Evolutionary conservation across 2,113 vertebrate genomes (phyloP).

Genomic region (Mormyrus iriodes): DNA sequence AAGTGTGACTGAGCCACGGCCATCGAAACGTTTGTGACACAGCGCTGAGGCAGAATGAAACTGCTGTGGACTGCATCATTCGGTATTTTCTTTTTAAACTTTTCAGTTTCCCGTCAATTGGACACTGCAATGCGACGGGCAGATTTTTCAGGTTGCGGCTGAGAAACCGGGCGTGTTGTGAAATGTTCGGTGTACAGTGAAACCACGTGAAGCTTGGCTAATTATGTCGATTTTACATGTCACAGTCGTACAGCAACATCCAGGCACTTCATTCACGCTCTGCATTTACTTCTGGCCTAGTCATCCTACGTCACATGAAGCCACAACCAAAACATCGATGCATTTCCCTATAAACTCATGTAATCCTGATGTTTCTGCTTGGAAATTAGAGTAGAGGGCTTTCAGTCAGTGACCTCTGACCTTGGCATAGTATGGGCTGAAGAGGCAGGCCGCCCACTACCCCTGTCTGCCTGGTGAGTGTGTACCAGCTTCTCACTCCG

Average conservation of each 20-base stretch:
- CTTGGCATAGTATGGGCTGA: conserved; percentile 26
- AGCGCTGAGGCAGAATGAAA: conserved; percentile 29
- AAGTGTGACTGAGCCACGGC: neutral
- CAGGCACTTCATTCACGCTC: neutral
- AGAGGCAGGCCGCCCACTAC: neutral
- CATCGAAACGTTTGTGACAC: neutral
- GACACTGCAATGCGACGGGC: conserved; percentile 31
- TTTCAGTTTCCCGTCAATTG: neutral
- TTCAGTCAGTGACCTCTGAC: conserved; percentile 29
- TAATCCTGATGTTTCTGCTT: neutral
- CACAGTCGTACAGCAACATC: neutral
- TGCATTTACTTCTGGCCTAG: neutral
- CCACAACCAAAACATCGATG: neutral
- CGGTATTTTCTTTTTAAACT: neutral
- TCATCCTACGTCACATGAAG: neutral
- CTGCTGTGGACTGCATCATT: conserved; percentile 20
- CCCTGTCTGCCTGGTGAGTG: neutral
- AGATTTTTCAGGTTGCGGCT: conserved; percentile 22
- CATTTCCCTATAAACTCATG: neutral
- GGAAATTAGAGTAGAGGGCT: neutral
- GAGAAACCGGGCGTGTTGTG: conserved; percentile 31
- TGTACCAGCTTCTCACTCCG: neutral
- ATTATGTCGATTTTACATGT: neutral
- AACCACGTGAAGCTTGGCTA: neutral
- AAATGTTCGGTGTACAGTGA: neutral